Evolutionary conservation across 2,888 invertebrate species (phyloP).

Genomic region (Unio pictorum): DNA sequence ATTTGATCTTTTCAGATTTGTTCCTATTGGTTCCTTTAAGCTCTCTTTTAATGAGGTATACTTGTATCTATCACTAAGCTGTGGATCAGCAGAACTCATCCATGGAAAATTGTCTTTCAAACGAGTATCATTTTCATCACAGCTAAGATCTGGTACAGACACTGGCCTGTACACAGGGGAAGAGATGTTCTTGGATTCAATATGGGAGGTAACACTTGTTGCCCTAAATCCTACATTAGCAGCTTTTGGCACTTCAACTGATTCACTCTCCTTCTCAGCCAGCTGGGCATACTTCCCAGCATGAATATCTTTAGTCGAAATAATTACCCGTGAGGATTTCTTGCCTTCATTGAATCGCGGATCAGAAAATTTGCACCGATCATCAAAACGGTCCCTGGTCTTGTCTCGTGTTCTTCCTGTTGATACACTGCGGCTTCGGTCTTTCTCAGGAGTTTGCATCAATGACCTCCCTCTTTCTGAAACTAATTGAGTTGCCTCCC

Average conservation of each 20-base stretch:
- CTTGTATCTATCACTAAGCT: conserved; percentile 24
- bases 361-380: too few relatives aligned
- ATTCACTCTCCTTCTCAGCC: conserved; percentile 3
- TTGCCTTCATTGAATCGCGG: conserved; percentile 12
- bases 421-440: too few relatives aligned
- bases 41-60: conserved; percentile 40
- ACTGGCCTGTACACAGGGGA: conserved; percentile 39
- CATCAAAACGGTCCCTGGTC: too few relatives aligned
- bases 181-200: conserved; percentile 1
- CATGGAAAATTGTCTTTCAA: conserved; percentile 5
- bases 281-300: conserved; percentile 21
- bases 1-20: conserved; percentile 26
- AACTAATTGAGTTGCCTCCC: conserved; percentile 2
- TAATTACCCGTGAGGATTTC: conserved; percentile 16
- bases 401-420: too few relatives aligned
- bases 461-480: conserved; percentile 12
- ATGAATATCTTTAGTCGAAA: conserved; percentile 33
- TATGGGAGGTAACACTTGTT: conserved; percentile 19
- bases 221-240: conserved; percentile 12
- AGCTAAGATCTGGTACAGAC: conserved; percentile 38
- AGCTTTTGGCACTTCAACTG: conserved; percentile 3
- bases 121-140: conserved; percentile 20
- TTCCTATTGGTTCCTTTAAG: conserved; percentile 17
- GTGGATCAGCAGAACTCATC: conserved; percentile 5
- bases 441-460: conserved; percentile 13